phyloP scores from a whole-genome alignment of 2,113 vertebrate genomes.

The Oryzias melastigma region DNA sequence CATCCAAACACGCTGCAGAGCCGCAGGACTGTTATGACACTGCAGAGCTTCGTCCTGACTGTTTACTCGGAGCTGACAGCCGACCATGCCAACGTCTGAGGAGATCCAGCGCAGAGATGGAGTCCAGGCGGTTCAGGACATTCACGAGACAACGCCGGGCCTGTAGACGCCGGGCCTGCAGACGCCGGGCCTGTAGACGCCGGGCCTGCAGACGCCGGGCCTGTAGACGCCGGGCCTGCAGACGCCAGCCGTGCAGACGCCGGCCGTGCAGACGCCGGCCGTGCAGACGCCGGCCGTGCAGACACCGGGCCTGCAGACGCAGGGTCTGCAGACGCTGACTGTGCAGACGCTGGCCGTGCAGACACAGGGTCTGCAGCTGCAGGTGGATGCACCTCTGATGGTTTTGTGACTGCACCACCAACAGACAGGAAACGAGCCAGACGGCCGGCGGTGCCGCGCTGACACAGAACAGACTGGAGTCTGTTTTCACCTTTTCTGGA shows the following conservation, averaged over 20 bases:
- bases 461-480: constrained; percentile 40
- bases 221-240: neutral
- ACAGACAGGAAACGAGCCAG: constrained; percentile 14
- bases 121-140: too few relatives aligned
- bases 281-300: too few relatives aligned
- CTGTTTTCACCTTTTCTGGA: neutral
- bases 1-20: constrained; percentile 10
- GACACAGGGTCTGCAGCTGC: constrained; percentile 9
- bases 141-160: too few relatives aligned
- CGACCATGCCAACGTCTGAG: constrained; percentile 26
- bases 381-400: constrained; percentile 21
- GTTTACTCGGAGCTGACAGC: constrained; percentile 48
- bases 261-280: too few relatives aligned
- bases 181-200: too few relatives aligned
- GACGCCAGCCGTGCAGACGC: too few relatives aligned
- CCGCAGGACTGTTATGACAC: constrained; percentile 31
- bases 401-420: constrained; percentile 37
- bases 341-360: too few relatives aligned
- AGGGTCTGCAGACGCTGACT: too few relatives aligned
- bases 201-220: neutral
- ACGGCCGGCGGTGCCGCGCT: constrained; percentile 9
- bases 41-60: constrained; percentile 6
- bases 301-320: too few relatives aligned
- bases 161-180: too few relatives aligned
- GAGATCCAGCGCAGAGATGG: too few relatives aligned